Base-by-base conservation (phyloP, 2,888 invertebrate genomes). In the Chrysotoxum bicinctum region DNA sequence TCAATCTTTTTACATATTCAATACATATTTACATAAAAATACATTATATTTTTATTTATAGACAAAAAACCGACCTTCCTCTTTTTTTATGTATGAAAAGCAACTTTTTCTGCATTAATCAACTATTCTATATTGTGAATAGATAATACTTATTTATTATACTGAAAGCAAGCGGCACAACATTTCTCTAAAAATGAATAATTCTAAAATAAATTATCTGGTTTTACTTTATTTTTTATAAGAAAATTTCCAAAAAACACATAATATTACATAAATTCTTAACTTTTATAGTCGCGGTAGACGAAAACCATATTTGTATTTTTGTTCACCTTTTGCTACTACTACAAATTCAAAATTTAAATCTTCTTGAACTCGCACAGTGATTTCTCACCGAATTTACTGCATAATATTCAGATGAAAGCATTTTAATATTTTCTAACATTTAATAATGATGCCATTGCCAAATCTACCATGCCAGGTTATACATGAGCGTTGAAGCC, bases 371-470 rank as follows among this genome's bases (percentile, higher is more conserved):
- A 64, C 37, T 64, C 70, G 64, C 64, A 60, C 74, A 74, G 83
- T 75, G 79, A 72, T 79, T 79, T 68, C 60, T 45, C 52, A 60
- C 66, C 66, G 58, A 79, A 79, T 79, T 84, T 79, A 84, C 70
- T 75, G 69, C 56, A 60, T 72, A 70, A 79, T 60, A 75, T 84
- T 60, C 70, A 50, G 60, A 76, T 66, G 75, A 66, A 76, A 79
- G 72, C 52, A 84, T 73, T 84, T 84, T 75, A 75, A 79, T 75
- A 79, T 75, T 77, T 77, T 76, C 60, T 21, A 45, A 56, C 58
- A 79, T 75, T 84, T 84, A 79, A 84, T 79, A 84, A 84, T 72
- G 75, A 84, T 84, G 64, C 79, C 69, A n/a, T 66, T 84, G 56
- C 69, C 83, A 69, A 73, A 58, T 79, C 50, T 73, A 43, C 56